A percentile compares a stretch with the other conserved stretches of the same genome.
These are phyloP conservation scores for Teleogryllus occipitalis DNA, from an alignment of 1,140 invertebrate species.

Conservation along the genomic window DNA sequence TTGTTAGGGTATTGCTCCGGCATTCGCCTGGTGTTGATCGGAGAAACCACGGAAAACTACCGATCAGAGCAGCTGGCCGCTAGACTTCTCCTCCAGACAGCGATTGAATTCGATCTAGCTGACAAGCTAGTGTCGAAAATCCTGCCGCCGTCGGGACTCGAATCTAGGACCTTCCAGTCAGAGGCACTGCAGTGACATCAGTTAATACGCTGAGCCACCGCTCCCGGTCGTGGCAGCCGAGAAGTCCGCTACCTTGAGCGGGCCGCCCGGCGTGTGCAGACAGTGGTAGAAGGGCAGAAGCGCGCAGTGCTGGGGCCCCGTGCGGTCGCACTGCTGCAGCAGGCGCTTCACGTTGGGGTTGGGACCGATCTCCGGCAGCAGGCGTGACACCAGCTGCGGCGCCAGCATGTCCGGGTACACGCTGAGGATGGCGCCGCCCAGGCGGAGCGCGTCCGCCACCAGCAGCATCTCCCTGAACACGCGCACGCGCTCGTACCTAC, in stretches of 20 bases:
- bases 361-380: slow-evolving; percentile 81
- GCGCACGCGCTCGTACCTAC: background rate
- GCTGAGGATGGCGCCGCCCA: slow-evolving; percentile 83
- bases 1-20: no score
- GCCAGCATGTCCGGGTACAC: slow-evolving; percentile 93
- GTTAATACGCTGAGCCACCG: no score
- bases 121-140: no score
- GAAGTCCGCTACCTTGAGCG: slow-evolving; percentile 67
- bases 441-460: slow-evolving; percentile 86
- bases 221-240: no score
- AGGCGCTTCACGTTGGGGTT: slow-evolving; percentile 80
- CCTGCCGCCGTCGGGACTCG: no score
- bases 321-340: slow-evolving; percentile 79
- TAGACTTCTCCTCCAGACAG: no score
- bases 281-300: slow-evolving; percentile 90
- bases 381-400: slow-evolving; percentile 83
- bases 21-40: no score
- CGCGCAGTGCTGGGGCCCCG: slow-evolving; percentile 80
- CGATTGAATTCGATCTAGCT: no score
- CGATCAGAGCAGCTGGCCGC: no score
- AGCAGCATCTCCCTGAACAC: slow-evolving; percentile 73
- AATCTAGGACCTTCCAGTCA: no score
- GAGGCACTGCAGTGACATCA: no score
- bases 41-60: no score
- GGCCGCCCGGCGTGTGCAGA: slow-evolving; percentile 93